A percentile compares a stretch with the other conserved stretches of the same genome.
These are phyloP conservation scores for Neria commutata DNA, from an alignment of 2,888 invertebrate species.

Conservation along the genomic window DNA sequence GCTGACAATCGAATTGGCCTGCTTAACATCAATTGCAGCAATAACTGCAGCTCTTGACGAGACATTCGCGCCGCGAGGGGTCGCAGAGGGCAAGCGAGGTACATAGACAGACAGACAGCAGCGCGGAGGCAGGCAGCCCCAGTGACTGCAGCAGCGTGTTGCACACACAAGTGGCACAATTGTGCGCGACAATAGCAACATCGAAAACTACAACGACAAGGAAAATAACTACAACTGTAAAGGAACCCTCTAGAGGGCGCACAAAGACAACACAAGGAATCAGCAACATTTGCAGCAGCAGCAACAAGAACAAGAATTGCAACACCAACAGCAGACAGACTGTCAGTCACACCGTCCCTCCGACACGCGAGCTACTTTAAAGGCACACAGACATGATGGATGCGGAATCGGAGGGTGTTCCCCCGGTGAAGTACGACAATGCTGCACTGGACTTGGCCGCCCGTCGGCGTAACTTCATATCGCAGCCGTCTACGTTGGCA, in stretches of 20 bases:
- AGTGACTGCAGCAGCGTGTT: not conserved
- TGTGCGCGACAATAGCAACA: not conserved
- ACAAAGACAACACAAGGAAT: not conserved
- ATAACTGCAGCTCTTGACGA: slow-evolving; percentile 30
- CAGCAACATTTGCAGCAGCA: slow-evolving; percentile 12
- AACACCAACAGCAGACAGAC: not conserved
- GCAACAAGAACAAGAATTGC: slow-evolving; percentile 5
- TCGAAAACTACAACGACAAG: not conserved
- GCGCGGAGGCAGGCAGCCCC: not conserved
- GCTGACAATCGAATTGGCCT: slow-evolving; percentile 33
- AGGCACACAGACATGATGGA: slow-evolving; percentile 46
- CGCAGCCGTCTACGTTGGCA: slow-evolving; percentile 74
- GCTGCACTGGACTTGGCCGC: slow-evolving; percentile 63
- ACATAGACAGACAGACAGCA: not conserved
- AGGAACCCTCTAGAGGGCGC: not conserved
- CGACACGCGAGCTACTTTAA: not conserved
- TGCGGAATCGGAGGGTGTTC: slow-evolving; percentile 60
- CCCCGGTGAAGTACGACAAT: slow-evolving; percentile 49
- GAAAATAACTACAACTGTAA: not conserved
- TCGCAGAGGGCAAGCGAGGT: slow-evolving; percentile 12
- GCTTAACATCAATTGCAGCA: slow-evolving; percentile 31
- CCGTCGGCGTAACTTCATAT: slow-evolving; percentile 65
- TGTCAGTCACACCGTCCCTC: not conserved
- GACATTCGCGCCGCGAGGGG: slow-evolving; percentile 16
- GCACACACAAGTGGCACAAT: not conserved